Percentiles rank a stretch among this genome's conserved stretches.
Evolutionary conservation across 2,888 invertebrate genomes (phyloP).

Genomic region (Drymonia ruficornis): DNA sequence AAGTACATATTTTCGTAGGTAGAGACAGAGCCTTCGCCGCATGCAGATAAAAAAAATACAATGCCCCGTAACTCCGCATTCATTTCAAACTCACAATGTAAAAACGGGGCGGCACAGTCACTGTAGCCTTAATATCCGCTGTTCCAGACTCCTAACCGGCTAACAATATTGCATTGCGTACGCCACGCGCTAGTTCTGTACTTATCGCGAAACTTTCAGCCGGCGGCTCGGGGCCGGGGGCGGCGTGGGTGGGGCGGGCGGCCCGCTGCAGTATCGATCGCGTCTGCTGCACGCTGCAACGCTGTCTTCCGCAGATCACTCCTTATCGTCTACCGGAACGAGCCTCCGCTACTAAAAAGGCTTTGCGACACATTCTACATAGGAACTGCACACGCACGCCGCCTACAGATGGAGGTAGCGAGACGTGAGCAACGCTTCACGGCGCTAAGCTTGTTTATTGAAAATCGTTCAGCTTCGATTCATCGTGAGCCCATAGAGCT

Average conservation of each 20-base stretch:
- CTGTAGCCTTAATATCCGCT: constrained; percentile 82
- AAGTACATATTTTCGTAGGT: too few species aligned
- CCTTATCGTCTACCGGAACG: constrained; percentile 78
- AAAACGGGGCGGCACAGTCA: constrained; percentile 70
- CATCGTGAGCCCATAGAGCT: constrained; percentile 40
- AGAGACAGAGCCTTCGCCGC: constrained; percentile 17
- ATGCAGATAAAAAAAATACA: constrained; percentile 67
- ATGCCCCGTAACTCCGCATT: constrained; percentile 67
- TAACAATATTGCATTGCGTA: constrained; percentile 85
- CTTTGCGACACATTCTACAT: constrained; percentile 60
- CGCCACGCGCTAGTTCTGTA: constrained; percentile 83
- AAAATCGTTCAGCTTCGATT: constrained; percentile 53
- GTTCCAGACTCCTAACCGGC: constrained; percentile 82
- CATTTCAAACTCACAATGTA: constrained; percentile 76
- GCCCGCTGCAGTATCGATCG: constrained; percentile 80
- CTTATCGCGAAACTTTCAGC: constrained; percentile 84
- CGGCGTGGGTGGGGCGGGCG: constrained; percentile 32
- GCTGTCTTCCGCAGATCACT: constrained; percentile 83
- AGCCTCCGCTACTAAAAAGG: constrained; percentile 69
- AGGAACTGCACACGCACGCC: constrained; percentile 57
- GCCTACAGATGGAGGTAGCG: constrained; percentile 48
- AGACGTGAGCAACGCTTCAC: constrained; percentile 59
- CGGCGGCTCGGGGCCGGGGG: constrained; percentile 49
- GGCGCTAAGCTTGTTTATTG: constrained; percentile 65
- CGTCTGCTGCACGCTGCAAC: constrained; percentile 79